Evolutionary conservation across 2,888 invertebrate genomes (phyloP), one percentile per base, ranked within the genome.

Genomic region (Aricia artaxerxes): DNA sequence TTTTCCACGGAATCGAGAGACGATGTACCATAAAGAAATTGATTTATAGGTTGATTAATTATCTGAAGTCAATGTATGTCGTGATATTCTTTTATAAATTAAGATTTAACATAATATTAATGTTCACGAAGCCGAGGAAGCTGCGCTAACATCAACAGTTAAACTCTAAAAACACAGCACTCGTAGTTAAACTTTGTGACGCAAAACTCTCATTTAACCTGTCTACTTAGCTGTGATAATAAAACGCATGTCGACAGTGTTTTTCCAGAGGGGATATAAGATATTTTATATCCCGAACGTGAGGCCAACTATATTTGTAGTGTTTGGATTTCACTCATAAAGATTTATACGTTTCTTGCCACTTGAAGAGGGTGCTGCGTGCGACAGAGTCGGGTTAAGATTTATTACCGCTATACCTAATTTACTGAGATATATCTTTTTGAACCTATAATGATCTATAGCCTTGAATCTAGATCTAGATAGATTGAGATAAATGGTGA

Each of bases 311-410:
- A 75, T 31, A 75, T 49, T 75, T 84, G 84, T 84, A 85, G 84
- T 83, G 85, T 85, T 88, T 84, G 87, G 89, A 89, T 90, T 88
- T 89, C 86, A 83, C 85, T 83, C 83, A 83, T 82, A 82, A 85
- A 88, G 90, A 91, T 91, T 90, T 90, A 90, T 90, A 82, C 83
- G 81, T 81, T 83, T 81, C 83, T 83, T 82, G 83, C 84, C 83
- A 57, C 76, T 53, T 73, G 53, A 38, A 76, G 73, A 53, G 77
- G 57, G 61, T 60, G 76, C 76, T 73, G 64, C 78, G 81, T 81
- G 24, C 24, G 73, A 53, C 31, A 64, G 9, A 24, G 75, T 44
- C 6, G 38, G 40, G 61, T 44, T 77, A 61, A 40, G n/a, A 77
- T 61, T n/a, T 77, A 60, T 60, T 64, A 77, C 35, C 13, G 11